A percentile compares a stretch with the other conserved stretches of the same genome.
Conservation (phyloP, 2,888 invertebrate genomes). For the Exocentrus adspersus region DNA sequence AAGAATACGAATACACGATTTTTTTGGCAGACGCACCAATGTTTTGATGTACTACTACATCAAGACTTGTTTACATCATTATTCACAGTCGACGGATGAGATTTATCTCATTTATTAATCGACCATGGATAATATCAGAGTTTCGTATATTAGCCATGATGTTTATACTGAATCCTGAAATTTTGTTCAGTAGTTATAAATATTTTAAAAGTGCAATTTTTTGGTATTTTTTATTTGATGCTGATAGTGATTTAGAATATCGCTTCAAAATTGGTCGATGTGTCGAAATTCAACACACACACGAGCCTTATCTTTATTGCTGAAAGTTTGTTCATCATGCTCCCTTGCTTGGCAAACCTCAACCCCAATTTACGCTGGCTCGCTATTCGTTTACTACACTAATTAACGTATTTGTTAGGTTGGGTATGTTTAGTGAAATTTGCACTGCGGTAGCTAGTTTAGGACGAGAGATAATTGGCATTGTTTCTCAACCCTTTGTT, state of each 20-base stretch:
- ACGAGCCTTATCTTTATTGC: neutral
- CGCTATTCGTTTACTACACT: constrained; percentile 1
- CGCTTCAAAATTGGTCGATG: too few species aligned
- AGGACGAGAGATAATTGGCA: neutral
- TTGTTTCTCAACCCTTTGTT: neutral
- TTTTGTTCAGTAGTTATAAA: too few species aligned
- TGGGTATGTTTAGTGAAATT: neutral
- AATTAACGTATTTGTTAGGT: constrained; percentile 12
- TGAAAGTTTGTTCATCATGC: neutral
- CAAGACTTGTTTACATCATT: neutral
- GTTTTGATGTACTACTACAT: neutral
- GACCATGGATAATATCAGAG: neutral
- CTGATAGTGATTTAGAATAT: too few species aligned
- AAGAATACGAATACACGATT: neutral
- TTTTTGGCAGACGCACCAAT: neutral
- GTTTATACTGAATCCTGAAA: too few species aligned
- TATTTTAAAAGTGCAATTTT: too few species aligned
- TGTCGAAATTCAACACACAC: too few species aligned
- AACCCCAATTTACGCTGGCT: neutral
- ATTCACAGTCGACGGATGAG: neutral
- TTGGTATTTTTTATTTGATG: too few species aligned
- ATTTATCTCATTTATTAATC: neutral
- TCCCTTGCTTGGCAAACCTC: constrained; percentile 1
- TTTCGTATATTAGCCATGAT: neutral
- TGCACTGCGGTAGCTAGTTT: neutral